Percentiles rank a stretch among this genome's conserved stretches.
These are phyloP conservation scores for Boloria selene DNA, from an alignment of 2,888 invertebrate species.

Conservation along the genomic window DNA sequence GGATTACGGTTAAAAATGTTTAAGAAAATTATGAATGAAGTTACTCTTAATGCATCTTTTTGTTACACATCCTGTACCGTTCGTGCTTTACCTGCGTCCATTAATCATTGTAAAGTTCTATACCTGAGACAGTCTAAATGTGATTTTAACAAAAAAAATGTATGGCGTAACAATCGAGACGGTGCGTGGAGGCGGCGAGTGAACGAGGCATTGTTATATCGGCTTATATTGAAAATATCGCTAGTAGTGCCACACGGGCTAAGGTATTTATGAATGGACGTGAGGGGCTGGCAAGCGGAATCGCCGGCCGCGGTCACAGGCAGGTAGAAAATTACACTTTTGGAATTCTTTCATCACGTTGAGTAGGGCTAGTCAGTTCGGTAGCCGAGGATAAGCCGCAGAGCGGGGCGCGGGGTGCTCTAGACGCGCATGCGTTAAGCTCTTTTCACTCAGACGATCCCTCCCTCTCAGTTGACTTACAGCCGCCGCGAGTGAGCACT, in stretches of 20 bases:
- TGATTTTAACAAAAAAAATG: constrained; percentile 65
- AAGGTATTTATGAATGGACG: constrained; percentile 82
- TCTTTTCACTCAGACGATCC: constrained; percentile 70
- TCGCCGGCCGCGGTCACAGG: constrained; percentile 68
- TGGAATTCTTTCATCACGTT: constrained; percentile 77
- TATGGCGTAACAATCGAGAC: constrained; percentile 66
- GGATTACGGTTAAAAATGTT: constrained; percentile 36
- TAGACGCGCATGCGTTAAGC: constrained; percentile 76
- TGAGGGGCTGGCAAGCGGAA: constrained; percentile 70
- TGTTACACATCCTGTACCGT: constrained; percentile 72
- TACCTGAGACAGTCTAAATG: constrained; percentile 69
- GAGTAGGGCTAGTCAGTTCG: constrained; percentile 73
- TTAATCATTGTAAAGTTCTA: constrained; percentile 65
- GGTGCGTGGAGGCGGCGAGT: constrained; percentile 59
- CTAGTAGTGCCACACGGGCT: constrained; percentile 55
- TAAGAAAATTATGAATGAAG: constrained; percentile 61
- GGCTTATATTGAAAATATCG: constrained; percentile 56
- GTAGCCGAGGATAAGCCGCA: constrained; percentile 77
- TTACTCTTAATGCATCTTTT: constrained; percentile 49
- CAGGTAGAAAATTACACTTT: constrained; percentile 81
- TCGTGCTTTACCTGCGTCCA: constrained; percentile 64
- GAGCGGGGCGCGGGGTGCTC: constrained; percentile 76
- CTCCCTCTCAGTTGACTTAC: constrained; percentile 77
- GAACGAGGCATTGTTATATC: constrained; percentile 51
- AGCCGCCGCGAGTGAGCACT: constrained; percentile 70